Percentiles rank a stretch among this genome's conserved stretches.
These are phyloP conservation scores for Sapayoa aenigma DNA, from an alignment of 2,113 vertebrate genomes.

Conservation along the genomic window DNA sequence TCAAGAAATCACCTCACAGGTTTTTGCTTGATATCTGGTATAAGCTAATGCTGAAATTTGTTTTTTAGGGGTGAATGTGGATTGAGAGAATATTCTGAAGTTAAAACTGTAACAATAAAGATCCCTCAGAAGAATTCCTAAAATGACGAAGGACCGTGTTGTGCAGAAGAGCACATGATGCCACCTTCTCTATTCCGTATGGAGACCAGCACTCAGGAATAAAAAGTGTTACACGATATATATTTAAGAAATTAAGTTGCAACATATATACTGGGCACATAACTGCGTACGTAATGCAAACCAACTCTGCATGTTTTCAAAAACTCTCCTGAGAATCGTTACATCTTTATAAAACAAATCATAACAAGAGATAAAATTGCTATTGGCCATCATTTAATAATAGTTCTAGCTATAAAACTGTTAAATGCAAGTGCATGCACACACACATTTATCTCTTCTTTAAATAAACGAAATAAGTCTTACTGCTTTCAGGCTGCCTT, in stretches of 20 bases:
- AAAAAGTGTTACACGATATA: slow-evolving; percentile 50
- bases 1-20: not conserved
- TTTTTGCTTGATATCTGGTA: not conserved
- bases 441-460: slow-evolving; percentile 19
- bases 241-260: slow-evolving; percentile 64
- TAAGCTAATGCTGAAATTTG: not conserved
- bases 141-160: not conserved
- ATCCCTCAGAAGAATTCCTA: slow-evolving; percentile 95
- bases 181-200: slow-evolving; percentile 58
- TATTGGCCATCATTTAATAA: slow-evolving; percentile 15
- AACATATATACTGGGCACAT: slow-evolving; percentile 32
- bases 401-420: not conserved
- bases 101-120: slow-evolving; percentile 98
- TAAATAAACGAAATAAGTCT: slow-evolving; percentile 27
- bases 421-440: slow-evolving; percentile 34
- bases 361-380: slow-evolving; percentile 13
- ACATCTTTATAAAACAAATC: slow-evolving; percentile 16
- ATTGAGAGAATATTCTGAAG: slow-evolving; percentile 93
- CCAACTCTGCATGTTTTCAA: slow-evolving; percentile 33
- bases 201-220: slow-evolving; percentile 73
- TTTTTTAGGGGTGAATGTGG: slow-evolving; percentile 88
- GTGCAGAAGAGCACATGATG: slow-evolving; percentile 36
- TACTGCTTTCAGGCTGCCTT: slow-evolving; percentile 19
- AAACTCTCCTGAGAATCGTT: slow-evolving; percentile 26
- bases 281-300: not conserved